phyloP scores from a whole-genome alignment of 2,113 vertebrate species.

The Macaca nemestrina region DNA sequence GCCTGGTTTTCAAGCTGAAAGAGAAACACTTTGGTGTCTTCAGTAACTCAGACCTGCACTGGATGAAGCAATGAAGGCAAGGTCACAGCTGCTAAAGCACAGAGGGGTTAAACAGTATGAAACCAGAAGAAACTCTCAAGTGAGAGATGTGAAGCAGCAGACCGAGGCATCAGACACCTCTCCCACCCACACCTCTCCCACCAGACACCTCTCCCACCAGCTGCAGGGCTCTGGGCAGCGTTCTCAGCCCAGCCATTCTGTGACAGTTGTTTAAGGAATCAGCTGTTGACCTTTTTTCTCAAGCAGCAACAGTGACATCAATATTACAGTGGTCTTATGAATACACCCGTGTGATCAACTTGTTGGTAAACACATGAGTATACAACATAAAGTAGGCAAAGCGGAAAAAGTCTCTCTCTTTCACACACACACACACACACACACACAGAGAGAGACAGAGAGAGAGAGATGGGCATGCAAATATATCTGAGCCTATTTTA shows the following conservation, averaged over 20 bases:
- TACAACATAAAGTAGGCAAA: not conserved
- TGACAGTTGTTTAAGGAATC: rapidly evolving
- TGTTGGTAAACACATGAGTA: not conserved
- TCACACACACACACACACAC: too few relatives aligned
- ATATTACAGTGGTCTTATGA: not conserved
- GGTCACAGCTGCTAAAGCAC: rapidly evolving
- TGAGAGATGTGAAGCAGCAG: too few relatives aligned
- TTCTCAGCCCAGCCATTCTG: too few relatives aligned
- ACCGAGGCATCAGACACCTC: not conserved
- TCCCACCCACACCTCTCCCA: too few relatives aligned
- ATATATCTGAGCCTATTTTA: not conserved
- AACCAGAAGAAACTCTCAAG: not conserved
- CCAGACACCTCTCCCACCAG: not conserved
- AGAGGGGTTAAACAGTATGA: too few relatives aligned
- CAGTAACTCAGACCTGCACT: not conserved
- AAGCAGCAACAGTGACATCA: not conserved
- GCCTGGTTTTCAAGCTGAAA: not conserved
- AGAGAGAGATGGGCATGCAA: too few relatives aligned
- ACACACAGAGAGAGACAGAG: rapidly evolving
- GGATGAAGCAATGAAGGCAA: not conserved
- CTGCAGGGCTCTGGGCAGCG: not conserved
- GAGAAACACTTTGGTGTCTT: rapidly evolving
- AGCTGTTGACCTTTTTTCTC: not conserved
- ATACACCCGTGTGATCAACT: not conserved
- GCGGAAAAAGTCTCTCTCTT: not conserved